phyloP scores from a whole-genome alignment of 2,113 vertebrate species.

The Mustelus asterias region DNA sequence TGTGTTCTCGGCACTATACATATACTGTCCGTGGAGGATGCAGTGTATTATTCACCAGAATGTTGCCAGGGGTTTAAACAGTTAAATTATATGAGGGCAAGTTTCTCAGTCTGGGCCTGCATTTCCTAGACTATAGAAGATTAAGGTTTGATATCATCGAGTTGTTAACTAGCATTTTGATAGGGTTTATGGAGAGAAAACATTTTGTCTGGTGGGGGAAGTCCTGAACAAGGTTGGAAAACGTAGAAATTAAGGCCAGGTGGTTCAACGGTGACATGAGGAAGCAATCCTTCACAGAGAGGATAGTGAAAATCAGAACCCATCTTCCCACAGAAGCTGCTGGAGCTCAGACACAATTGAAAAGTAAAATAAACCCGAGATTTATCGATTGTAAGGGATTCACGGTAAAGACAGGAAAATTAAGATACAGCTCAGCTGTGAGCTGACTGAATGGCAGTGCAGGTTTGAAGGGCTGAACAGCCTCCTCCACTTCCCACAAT shows the following conservation, averaged over 20 bases:
- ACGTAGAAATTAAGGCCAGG: neutral
- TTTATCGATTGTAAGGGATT: neutral
- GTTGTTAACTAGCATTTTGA: no score
- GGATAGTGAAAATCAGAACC: neutral
- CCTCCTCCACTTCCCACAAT: neutral
- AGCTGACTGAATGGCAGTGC: neutral
- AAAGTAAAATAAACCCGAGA: neutral
- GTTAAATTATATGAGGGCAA: no score
- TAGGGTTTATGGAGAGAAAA: no score
- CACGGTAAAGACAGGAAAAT: neutral
- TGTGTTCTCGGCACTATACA: neutral
- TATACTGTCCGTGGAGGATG: neutral
- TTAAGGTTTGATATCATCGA: neutral
- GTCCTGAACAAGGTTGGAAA: neutral
- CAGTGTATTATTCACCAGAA: no score
- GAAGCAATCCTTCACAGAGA: neutral
- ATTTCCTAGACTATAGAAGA: neutral
- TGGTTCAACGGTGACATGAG: neutral
- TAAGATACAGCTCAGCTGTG: neutral
- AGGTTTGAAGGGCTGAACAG: neutral
- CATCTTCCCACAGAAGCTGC: neutral
- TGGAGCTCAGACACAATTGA: neutral
- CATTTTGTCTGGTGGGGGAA: neutral
- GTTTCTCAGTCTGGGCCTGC: no score
- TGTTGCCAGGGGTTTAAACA: no score